Evolutionary conservation across 2,888 invertebrate species (phyloP).

Genomic region (Alcis repandata): DNA sequence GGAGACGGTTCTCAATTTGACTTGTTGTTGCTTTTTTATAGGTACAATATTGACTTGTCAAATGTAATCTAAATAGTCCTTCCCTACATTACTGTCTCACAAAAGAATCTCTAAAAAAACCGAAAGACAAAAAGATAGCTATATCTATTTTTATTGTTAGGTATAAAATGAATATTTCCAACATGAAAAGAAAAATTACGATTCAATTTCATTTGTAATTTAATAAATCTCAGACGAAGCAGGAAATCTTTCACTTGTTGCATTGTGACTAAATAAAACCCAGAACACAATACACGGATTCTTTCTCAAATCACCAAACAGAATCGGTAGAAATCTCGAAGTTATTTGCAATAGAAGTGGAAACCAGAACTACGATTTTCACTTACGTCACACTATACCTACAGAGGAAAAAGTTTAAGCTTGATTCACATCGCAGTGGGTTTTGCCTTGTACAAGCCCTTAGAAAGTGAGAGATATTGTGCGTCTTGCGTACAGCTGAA

Average conservation of each 20-base stretch:
- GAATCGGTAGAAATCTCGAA: slow-evolving; percentile 6
- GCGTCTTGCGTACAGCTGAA: no score
- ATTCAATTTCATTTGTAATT: background rate
- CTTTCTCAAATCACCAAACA: background rate
- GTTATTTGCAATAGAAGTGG: slow-evolving; percentile 25
- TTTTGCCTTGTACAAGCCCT: background rate
- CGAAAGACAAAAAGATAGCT: no score
- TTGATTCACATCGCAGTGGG: background rate
- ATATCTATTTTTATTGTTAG: no score
- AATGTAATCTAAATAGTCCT: no score
- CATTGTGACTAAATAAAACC: slow-evolving; percentile 10
- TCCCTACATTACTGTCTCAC: no score
- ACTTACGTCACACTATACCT: slow-evolving; percentile 16
- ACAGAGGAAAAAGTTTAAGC: slow-evolving; percentile 6
- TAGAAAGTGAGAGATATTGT: background rate
- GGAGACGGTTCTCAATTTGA: no score
- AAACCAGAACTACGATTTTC: slow-evolving; percentile 19
- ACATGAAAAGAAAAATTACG: background rate
- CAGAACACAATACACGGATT: slow-evolving; percentile 7
- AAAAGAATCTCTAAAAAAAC: no score
- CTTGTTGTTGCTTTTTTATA: no score
- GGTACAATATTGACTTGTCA: no score
- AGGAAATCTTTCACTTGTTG: slow-evolving; percentile 7
- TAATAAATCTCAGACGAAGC: background rate
- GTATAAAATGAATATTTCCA: background rate